Evolutionary conservation across 2,888 invertebrate species (phyloP), one percentile per base, ranked within the genome.

Genomic region (Hofmannophila pseudospretella): DNA sequence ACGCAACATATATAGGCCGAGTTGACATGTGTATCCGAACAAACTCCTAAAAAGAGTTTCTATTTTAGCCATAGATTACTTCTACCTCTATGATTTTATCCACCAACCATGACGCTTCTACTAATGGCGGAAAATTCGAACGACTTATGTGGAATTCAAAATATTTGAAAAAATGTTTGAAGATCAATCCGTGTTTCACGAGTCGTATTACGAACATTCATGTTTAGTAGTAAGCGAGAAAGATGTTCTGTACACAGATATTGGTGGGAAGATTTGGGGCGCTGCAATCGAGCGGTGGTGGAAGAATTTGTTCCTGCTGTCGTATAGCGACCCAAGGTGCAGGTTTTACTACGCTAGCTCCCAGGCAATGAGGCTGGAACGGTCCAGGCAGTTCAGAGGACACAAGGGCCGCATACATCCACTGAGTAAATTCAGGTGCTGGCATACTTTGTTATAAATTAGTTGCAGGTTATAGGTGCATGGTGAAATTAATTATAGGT

Each of bases 301-400:
- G 68, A 36, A 52, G 13, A 51, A 59, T 16, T 38, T 65, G 13
- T 67, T 67, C 27, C 47, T 72, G 2, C 50, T 67, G 1, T 65
- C 64, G 0, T 60, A 58, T 38, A 39, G 41, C 0, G 57, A 66
- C 13, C 36, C 38, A 5, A 39, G 57, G n/a, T 49, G 55, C 2
- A 50, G 47, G 30, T 26, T 38, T 0, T 67, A 51, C 38, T 67
- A 63, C 38, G 50, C 45, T 2, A 67, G 68, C 34, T 58, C 63
- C 0, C 51, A 67, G 19, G 54, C 62, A 0, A 57, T 67, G 44
- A 53, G 48, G 20, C 50, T 55, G 28, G 64, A 63, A 7, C 52
- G 70, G 10, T 41, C 47, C 2, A 44, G 47, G n/a, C 67, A 70
- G 9, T 67, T 48, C 38, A 52, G 61, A 2, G 39, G 48, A 4